Evolutionary conservation across 37 sponge, comb jelly and placozoan genomes (phyloP).

Genomic region (Aplysina aerophoba): DNA sequence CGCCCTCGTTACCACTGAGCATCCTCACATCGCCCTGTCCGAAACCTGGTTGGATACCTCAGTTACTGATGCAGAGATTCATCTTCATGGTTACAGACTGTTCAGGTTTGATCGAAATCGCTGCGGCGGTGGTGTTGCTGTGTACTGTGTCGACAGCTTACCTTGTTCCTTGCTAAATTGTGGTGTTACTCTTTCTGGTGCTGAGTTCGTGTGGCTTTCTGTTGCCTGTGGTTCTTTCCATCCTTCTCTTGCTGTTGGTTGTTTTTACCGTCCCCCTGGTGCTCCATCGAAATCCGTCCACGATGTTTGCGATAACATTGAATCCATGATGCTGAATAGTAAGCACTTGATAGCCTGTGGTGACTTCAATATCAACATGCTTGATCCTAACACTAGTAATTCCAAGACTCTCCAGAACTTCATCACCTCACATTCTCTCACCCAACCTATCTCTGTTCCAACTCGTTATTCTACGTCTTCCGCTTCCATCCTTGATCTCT

Average conservation of each 20-base stretch:
- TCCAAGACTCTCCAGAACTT: neutral
- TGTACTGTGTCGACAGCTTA: neutral
- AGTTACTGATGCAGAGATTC: neutral
- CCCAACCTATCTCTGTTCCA: neutral
- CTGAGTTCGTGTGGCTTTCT: neutral
- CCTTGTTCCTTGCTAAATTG: no score
- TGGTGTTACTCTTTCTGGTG: no score
- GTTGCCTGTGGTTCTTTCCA: neutral
- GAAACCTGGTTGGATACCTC: conserved; percentile 16
- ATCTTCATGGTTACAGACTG: neutral
- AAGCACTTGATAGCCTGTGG: conserved; percentile 7
- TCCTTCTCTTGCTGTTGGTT: neutral
- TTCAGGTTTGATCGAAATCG: conserved; percentile 17
- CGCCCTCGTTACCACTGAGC: no score
- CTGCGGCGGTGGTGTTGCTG: conserved; percentile 14
- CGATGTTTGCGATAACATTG: neutral
- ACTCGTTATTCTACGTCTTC: neutral
- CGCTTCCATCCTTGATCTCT: neutral
- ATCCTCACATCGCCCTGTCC: conserved; percentile 10
- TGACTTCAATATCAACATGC: neutral
- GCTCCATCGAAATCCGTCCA: neutral
- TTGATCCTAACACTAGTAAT: no score
- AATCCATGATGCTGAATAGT: neutral
- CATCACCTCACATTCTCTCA: neutral
- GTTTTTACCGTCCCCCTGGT: conserved; percentile 16